Evolutionary conservation across 2,888 invertebrate genomes (phyloP).

Genomic region (Deilephila porcellus): DNA sequence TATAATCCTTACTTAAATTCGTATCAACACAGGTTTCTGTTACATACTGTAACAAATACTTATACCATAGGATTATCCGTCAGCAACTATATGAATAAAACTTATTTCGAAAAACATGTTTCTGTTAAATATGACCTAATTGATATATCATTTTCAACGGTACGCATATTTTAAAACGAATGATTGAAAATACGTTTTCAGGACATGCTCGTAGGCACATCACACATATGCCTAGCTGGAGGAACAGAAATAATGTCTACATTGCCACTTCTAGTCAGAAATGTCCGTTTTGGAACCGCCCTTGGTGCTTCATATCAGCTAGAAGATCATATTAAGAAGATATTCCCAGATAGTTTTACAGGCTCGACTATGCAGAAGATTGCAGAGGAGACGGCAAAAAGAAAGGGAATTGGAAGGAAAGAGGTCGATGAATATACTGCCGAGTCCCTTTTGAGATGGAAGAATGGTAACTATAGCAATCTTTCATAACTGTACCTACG

Average conservation of each 20-base stretch:
- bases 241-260: conserved; percentile 98
- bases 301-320: conserved; percentile 90
- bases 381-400: conserved; percentile 92
- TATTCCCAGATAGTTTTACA: conserved; percentile 89
- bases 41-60: background rate
- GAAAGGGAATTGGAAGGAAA: conserved; percentile 89
- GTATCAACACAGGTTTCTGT: background rate
- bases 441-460: conserved; percentile 93
- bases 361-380: conserved; percentile 95
- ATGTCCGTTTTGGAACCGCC: conserved; percentile 94
- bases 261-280: conserved; percentile 92
- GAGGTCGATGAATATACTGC: conserved; percentile 93
- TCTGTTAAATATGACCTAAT: no score
- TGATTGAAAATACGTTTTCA: conserved; percentile 60
- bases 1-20: background rate
- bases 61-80: no score
- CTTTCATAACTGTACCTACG: background rate
- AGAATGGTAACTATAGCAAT: conserved; percentile 84
- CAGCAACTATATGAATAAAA: no score
- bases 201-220: conserved; percentile 93
- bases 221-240: conserved; percentile 93
- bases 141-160: no score
- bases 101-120: background rate
- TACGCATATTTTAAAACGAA: background rate
- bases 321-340: conserved; percentile 87